phyloP scores from a whole-genome alignment of 2,113 vertebrate genomes.

The Capricornis sumatraensis region DNA sequence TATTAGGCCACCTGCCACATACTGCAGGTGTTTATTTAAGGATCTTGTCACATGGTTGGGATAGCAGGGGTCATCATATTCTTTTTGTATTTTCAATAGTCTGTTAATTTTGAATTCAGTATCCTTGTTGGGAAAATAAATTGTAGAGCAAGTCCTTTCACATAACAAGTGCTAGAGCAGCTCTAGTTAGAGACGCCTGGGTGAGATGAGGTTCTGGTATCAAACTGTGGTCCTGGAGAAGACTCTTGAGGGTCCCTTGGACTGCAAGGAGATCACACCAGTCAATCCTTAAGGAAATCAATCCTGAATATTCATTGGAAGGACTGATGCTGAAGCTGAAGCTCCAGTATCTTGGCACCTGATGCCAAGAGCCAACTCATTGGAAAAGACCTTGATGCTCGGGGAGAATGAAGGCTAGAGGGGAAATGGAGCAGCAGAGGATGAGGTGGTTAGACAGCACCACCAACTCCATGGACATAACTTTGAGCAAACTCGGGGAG shows the following conservation, averaged over 20 bases:
- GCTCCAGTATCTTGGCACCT: background rate
- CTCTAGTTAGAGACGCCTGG: background rate
- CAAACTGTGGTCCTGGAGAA: background rate
- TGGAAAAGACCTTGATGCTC: background rate
- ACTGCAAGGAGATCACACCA: background rate
- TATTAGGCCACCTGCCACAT: background rate
- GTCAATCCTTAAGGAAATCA: background rate
- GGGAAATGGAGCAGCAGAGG: background rate
- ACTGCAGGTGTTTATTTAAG: background rate
- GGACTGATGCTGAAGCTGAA: background rate
- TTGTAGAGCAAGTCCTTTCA: background rate
- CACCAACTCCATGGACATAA: background rate
- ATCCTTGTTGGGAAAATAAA: background rate
- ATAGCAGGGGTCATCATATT: background rate
- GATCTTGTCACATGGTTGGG: background rate
- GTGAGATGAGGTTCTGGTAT: background rate
- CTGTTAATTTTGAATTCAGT: background rate
- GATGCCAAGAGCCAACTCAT: background rate
- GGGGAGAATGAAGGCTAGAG: background rate
- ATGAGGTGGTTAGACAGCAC: background rate
- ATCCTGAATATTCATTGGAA: background rate
- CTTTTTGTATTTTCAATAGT: background rate
- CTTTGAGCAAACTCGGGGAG: background rate
- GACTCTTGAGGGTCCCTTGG: background rate
- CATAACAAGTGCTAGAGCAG: background rate